Evolutionary conservation across 2,797 vertebrate species (phyloP).

Genomic region (Tangara arthus): DNA sequence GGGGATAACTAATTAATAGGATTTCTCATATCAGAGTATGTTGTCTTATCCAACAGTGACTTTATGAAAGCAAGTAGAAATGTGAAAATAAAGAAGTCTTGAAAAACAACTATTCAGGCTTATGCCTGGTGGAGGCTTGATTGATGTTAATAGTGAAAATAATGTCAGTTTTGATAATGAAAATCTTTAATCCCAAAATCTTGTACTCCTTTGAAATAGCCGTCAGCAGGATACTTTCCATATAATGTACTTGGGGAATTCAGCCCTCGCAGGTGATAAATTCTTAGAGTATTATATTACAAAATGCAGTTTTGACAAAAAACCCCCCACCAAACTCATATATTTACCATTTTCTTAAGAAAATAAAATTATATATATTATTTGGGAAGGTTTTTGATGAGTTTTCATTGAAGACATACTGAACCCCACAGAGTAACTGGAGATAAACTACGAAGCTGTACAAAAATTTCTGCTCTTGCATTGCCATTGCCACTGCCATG

Average conservation of each 20-base stretch:
- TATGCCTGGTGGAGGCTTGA: slow-evolving; percentile 20
- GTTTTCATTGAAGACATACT: background rate
- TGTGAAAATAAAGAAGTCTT: background rate
- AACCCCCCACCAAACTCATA: background rate
- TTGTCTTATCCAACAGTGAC: background rate
- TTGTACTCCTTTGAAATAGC: background rate
- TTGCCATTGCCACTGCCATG: background rate
- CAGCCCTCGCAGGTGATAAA: slow-evolving; percentile 8
- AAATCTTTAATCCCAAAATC: background rate
- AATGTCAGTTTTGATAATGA: slow-evolving; percentile 46
- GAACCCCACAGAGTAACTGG: background rate
- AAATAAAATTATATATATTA: background rate
- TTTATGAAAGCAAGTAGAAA: slow-evolving; percentile 38
- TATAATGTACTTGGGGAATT: background rate
- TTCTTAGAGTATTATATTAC: background rate
- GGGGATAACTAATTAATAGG: background rate
- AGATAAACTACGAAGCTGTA: background rate
- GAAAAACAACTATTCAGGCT: background rate
- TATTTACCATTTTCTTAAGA: background rate
- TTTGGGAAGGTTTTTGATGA: background rate
- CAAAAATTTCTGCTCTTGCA: background rate
- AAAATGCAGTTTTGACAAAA: background rate
- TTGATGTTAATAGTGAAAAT: slow-evolving; percentile 50
- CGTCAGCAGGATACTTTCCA: background rate
- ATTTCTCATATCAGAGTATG: background rate